These are phyloP conservation scores for Camelus bactrianus DNA, from an alignment of 2,113 vertebrate species.

Conservation along the genomic window DNA sequence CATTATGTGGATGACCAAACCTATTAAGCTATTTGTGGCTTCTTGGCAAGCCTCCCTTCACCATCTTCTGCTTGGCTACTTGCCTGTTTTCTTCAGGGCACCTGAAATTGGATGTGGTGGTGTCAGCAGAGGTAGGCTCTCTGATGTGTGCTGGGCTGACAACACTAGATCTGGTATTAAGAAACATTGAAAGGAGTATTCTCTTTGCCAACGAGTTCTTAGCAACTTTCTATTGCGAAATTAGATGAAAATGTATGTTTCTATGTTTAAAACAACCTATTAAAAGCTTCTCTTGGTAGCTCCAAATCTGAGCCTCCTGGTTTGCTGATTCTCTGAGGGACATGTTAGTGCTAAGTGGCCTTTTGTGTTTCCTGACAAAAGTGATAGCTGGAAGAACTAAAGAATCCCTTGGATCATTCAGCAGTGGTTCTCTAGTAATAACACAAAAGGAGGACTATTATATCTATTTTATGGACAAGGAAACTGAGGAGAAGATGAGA, in stretches of 20 bases:
- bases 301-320: neutral
- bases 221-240: neutral
- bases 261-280: constrained; percentile 22
- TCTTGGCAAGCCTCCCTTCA: neutral
- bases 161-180: neutral
- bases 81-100: neutral
- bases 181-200: neutral
- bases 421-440: neutral
- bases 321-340: constrained; percentile 1
- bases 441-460: neutral
- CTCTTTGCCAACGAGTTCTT: constrained; percentile 7
- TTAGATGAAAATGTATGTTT: neutral
- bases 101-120: neutral
- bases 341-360: neutral
- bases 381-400: neutral
- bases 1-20: neutral
- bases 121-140: neutral
- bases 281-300: neutral
- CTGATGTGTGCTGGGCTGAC: neutral
- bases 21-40: neutral
- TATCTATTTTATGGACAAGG: neutral
- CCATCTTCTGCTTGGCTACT: neutral
- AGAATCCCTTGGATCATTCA: neutral
- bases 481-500: neutral
- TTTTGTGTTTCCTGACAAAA: constrained; percentile 37